Percentiles rank a stretch among this genome's conserved stretches.
phyloP scores from a whole-genome alignment of 2,888 invertebrate genomes.

The Nudaria mundana region DNA sequence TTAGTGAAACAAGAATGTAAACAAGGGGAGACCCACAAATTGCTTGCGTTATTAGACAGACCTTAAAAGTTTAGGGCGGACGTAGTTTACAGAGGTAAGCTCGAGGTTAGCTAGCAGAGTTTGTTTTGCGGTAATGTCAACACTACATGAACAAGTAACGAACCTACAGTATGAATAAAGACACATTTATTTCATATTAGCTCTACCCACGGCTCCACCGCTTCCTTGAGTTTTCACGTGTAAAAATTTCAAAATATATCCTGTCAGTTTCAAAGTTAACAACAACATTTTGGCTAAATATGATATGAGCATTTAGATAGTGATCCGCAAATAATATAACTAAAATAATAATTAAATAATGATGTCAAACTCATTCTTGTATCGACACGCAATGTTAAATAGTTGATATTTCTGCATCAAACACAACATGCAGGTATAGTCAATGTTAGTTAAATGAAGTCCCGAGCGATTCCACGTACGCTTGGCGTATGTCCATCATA shows the following conservation, averaged over 20 bases:
- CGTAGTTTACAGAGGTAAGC: conserved; percentile 75
- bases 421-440: conserved; percentile 20
- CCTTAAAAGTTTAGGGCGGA: conserved; percentile 77
- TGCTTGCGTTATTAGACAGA: conserved; percentile 76
- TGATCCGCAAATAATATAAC: too few species aligned
- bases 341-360: too few species aligned
- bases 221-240: too few species aligned
- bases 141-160: conserved; percentile 49
- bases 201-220: too few species aligned
- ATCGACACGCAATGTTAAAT: conserved; percentile 4
- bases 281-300: too few species aligned
- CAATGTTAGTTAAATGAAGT: conserved; percentile 36
- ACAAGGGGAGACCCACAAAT: conserved; percentile 75
- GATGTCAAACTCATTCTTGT: neutral
- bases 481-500: conserved; percentile 68
- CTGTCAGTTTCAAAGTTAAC: too few species aligned
- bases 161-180: conserved; percentile 41
- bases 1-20: conserved; percentile 72
- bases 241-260: too few species aligned
- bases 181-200: too few species aligned
- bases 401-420: conserved; percentile 5
- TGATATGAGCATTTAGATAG: too few species aligned
- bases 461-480: conserved; percentile 60
- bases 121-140: conserved; percentile 72
- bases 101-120: conserved; percentile 63